phyloP scores from a whole-genome alignment of 53 echinoderm and acorn worm genomes.

The Apostichopus leukothele region DNA sequence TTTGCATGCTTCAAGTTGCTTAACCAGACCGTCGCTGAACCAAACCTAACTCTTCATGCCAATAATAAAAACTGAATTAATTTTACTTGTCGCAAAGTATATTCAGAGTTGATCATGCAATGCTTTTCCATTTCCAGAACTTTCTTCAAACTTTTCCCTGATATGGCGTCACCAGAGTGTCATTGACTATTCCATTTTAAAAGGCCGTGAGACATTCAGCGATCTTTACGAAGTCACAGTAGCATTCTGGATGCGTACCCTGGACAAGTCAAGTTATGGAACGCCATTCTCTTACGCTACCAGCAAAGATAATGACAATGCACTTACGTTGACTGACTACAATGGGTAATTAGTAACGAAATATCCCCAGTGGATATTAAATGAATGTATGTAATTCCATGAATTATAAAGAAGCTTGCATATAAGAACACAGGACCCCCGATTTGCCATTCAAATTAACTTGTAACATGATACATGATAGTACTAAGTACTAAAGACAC shows the following conservation, averaged over 20 bases:
- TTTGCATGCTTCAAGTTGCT: no score
- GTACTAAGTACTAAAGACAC: no score
- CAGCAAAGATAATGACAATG: slow-evolving; percentile 51
- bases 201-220: slow-evolving; percentile 45
- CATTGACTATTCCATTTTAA: slow-evolving; percentile 70
- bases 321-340: slow-evolving; percentile 78
- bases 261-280: slow-evolving; percentile 58
- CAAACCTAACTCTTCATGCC: no score
- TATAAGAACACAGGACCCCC: no score
- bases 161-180: slow-evolving; percentile 67
- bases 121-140: neutral
- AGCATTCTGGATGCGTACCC: slow-evolving; percentile 88
- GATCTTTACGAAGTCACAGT: slow-evolving; percentile 68
- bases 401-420: neutral
- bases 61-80: no score
- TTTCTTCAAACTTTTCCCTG: slow-evolving; percentile 83
- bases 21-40: no score
- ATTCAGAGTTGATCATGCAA: no score
- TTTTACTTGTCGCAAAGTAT: no score
- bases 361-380: no score
- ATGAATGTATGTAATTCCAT: neutral
- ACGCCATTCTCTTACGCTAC: slow-evolving; percentile 79
- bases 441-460: no score
- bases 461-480: no score
- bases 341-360: slow-evolving; percentile 63